Base-by-base conservation (phyloP, 2,888 invertebrate species). In the Diarsia mendica region DNA sequence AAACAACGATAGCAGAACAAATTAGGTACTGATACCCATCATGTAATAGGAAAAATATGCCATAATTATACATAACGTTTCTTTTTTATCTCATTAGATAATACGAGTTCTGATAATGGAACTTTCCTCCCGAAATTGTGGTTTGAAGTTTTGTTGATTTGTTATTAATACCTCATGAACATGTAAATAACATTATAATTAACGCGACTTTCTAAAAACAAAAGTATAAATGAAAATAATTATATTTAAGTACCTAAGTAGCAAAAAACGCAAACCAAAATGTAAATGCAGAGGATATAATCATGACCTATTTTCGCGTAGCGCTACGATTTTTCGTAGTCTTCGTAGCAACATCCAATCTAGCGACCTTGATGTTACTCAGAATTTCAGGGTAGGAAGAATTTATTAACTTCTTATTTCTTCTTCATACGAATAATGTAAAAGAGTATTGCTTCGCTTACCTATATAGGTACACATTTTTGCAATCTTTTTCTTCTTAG, bases 1-100 rank as follows among this genome's bases (percentile, higher is more conserved):
- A 85, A 85, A 83, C 69, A 87, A 82, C 75, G 87, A 89, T 88
- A 82, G 79, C 83, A 72, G 61, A 79, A 87, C 68, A 77, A 82
- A 70, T 76, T 60, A n/a, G n/a, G n/a, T n/a, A 64, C 46, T 72
- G 72, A 69, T 72, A 74, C 13, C 63, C 58, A 78, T 81, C 75
- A 75, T 82, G 69, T 71, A 73, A 61, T 81, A 80, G 61, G 68
- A 76, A 83, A 87, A 88, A 80, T 85, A 84, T 84, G 83, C 86
- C 87, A 76, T 79, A 75, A 63, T 65, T 58, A 44, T 33, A 23
- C 11, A 0, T 4, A 58, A 9, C 3, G 18, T 20, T 60, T 33
- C 4, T 33, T 20, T 77, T 58, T 66, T 73, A 75, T 79, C 64
- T 72, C 11, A 49, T 39, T 58, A 53, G 10, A 39, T 51, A 60